Percentiles rank a stretch among this genome's conserved stretches.
Conservation (phyloP, 2,888 invertebrate genomes). For the Stenichneumon culpator region DNA sequence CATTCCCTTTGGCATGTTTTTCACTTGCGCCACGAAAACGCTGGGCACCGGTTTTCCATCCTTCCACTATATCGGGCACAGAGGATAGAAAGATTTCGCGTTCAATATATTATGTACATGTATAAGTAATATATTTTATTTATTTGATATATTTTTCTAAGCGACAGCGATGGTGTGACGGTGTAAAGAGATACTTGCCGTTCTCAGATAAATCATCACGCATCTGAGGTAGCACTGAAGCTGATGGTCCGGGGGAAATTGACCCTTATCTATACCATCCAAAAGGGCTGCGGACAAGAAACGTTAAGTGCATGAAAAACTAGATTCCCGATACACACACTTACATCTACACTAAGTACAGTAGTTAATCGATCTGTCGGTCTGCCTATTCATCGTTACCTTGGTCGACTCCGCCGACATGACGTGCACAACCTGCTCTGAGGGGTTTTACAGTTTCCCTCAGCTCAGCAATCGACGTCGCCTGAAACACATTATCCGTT, state of each 20-base stretch:
- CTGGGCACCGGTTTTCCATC: slow-evolving; percentile 86
- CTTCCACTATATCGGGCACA: slow-evolving; percentile 39
- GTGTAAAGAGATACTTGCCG: slow-evolving; percentile 81
- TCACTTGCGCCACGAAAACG: slow-evolving; percentile 86
- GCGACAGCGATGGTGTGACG: not conserved
- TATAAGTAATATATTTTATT: too few species aligned
- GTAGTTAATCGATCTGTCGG: not conserved
- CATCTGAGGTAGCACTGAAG: slow-evolving; percentile 87
- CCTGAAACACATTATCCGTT: slow-evolving; percentile 66
- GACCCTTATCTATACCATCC: slow-evolving; percentile 70
- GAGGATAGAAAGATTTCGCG: not conserved
- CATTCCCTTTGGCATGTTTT: slow-evolving; percentile 68
- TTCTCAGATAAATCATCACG: slow-evolving; percentile 86
- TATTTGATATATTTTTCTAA: too few species aligned
- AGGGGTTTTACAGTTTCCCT: slow-evolving; percentile 88
- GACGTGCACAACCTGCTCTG: slow-evolving; percentile 89
- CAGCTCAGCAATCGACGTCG: slow-evolving; percentile 87
- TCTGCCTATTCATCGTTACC: slow-evolving; percentile 83
- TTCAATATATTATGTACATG: not conserved
- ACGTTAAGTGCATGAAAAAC: not conserved
- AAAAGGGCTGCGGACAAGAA: slow-evolving; percentile 63
- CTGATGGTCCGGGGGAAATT: slow-evolving; percentile 73
- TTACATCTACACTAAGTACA: not conserved
- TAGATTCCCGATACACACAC: not conserved
- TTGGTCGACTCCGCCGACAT: slow-evolving; percentile 86